Evolutionary conservation across 2,888 invertebrate genomes (phyloP).

Genomic region (Sceliomorpha sp.): DNA sequence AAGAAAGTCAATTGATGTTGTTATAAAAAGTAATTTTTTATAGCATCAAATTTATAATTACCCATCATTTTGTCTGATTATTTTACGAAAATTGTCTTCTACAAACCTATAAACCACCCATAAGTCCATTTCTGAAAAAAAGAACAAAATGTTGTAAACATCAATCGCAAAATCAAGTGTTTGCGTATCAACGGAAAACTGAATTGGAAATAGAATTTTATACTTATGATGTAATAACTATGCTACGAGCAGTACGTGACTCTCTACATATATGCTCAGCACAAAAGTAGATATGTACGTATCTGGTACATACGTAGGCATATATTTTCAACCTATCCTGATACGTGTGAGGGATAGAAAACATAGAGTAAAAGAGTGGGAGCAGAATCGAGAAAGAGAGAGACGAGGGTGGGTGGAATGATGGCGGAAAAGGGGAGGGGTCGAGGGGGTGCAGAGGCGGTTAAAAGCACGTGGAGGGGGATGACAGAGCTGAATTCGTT

Average conservation of each 20-base stretch:
- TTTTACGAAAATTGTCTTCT: no score
- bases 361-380: slow-evolving; percentile 59
- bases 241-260: not conserved
- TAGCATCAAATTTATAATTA: no score
- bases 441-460: slow-evolving; percentile 68
- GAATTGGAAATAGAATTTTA: not conserved
- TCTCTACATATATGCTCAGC: not conserved
- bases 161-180: no score
- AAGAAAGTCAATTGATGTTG: no score
- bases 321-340: slow-evolving; percentile 59
- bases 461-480: slow-evolving; percentile 77
- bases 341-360: slow-evolving; percentile 76
- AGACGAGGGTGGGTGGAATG: slow-evolving; percentile 52
- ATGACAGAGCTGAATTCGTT: slow-evolving; percentile 82
- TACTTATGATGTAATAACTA: not conserved
- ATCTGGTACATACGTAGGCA: slow-evolving; percentile 8
- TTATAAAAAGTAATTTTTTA: no score
- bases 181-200: no score
- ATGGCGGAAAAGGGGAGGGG: slow-evolving; percentile 83
- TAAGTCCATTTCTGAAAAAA: no score
- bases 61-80: no score
- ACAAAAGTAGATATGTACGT: slow-evolving; percentile 31
- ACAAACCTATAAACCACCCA: no score
- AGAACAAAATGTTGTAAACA: no score
- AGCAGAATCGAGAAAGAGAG: slow-evolving; percentile 45